phyloP scores from a whole-genome alignment of 2,113 vertebrate genomes.

The Laticauda laticaudata region DNA sequence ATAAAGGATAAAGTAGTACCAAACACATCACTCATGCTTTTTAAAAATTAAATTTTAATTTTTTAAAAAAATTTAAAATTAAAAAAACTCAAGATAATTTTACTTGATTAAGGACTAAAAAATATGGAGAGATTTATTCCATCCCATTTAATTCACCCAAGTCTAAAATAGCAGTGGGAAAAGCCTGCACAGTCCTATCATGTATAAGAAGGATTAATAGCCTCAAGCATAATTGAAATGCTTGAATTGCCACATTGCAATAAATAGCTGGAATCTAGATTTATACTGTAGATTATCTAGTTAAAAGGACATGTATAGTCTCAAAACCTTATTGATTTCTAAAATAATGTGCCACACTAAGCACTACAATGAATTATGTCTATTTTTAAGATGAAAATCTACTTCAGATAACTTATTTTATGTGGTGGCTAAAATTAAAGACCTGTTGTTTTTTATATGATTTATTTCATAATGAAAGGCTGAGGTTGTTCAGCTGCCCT shows the following conservation, averaged over 20 bases:
- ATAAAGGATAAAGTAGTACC: slow-evolving; percentile 13
- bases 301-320: not conserved
- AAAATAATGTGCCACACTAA: not conserved
- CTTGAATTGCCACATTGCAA: slow-evolving; percentile 29
- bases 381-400: not conserved
- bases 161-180: slow-evolving; percentile 18
- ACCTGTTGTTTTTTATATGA: not conserved
- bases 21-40: not conserved
- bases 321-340: not conserved
- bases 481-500: not conserved
- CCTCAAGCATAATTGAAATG: slow-evolving; percentile 51
- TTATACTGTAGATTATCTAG: not conserved
- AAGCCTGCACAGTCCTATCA: slow-evolving; percentile 15
- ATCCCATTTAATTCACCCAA: not conserved
- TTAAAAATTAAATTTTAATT: not conserved
- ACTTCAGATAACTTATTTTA: not conserved
- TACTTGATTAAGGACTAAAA: slow-evolving; percentile 4
- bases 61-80: not conserved
- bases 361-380: not conserved
- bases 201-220: too few relatives aligned
- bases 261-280: not conserved
- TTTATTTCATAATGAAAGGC: not conserved
- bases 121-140: not conserved
- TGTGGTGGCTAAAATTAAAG: not conserved
- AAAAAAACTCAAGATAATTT: not conserved